These are phyloP conservation scores for Lasioglossum leucozonium DNA, from an alignment of 2,888 invertebrate genomes.

Conservation along the genomic window DNA sequence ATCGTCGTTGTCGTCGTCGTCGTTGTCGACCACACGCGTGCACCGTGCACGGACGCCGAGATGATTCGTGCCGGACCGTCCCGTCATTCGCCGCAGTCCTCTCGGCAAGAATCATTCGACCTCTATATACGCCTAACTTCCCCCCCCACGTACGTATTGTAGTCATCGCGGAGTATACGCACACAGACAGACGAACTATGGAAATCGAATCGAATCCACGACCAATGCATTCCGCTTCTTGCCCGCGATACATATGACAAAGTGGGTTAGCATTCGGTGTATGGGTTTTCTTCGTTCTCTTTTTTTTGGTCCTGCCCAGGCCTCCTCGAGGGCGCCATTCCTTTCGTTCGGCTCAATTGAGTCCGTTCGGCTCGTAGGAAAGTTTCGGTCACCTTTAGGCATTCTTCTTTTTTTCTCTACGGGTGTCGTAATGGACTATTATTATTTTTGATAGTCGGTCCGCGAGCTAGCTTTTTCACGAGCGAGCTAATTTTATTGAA, in stretches of 20 bases:
- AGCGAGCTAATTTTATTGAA: not conserved
- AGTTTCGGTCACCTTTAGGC: conserved; percentile 4
- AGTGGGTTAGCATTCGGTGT: conserved; percentile 48
- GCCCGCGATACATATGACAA: conserved; percentile 24
- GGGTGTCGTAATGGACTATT: not conserved
- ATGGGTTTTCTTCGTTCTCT: not conserved
- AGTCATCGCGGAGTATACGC: not conserved
- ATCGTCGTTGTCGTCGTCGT: conserved; percentile 31
- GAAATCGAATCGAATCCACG: conserved; percentile 41
- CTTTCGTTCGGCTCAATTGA: not conserved
- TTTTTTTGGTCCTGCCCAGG: conserved; percentile 14
- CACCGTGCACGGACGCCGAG: not conserved
- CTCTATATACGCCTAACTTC: not conserved
- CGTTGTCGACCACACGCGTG: conserved; percentile 11
- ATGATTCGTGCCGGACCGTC: not conserved
- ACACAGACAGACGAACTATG: conserved; percentile 23
- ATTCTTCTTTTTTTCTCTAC: not conserved
- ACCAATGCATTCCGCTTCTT: conserved; percentile 32
- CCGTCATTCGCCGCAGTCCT: not conserved
- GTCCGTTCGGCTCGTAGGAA: not conserved
- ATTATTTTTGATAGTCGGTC: not conserved
- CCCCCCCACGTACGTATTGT: not conserved
- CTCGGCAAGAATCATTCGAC: conserved; percentile 5
- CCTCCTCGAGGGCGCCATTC: conserved; percentile 3
- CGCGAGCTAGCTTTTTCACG: not conserved